Conservation (phyloP, 2,113 vertebrate species). For the Anguilla japonica region DNA sequence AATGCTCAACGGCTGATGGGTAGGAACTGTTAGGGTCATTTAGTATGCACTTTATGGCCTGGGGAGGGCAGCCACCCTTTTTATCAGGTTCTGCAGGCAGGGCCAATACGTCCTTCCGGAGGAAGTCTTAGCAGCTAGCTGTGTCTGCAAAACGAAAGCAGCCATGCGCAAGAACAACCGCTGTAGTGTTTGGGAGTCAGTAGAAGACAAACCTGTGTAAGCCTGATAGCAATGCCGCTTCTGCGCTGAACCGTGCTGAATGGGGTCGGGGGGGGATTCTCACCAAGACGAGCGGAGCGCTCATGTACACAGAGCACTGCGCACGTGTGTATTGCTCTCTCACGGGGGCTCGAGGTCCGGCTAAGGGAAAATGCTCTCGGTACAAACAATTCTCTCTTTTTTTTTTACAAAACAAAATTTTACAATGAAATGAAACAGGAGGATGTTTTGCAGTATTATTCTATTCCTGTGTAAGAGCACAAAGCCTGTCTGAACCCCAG, state of each 20-base stretch:
- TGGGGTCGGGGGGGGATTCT: constrained; percentile 43
- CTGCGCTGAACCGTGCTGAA: constrained; percentile 38
- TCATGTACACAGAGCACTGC: constrained; percentile 33
- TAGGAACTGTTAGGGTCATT: constrained; percentile 14
- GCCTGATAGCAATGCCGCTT: not conserved
- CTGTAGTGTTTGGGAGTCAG: constrained; percentile 17
- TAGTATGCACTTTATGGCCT: constrained; percentile 34
- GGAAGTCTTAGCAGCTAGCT: not conserved
- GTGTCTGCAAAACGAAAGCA: constrained; percentile 33
- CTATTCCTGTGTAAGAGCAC: too few relatives aligned
- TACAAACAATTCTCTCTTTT: too few relatives aligned
- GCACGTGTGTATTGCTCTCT: too few relatives aligned
- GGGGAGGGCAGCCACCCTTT: not conserved
- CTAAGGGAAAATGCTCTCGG: too few relatives aligned
- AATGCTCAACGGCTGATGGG: too few relatives aligned
- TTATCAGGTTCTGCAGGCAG: not conserved
- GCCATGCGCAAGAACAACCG: constrained; percentile 32
- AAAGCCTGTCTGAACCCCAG: not conserved
- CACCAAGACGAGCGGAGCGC: constrained; percentile 34
- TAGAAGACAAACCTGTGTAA: not conserved
- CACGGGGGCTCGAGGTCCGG: too few relatives aligned
- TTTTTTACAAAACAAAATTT: constrained; percentile 8
- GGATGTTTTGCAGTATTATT: not conserved
- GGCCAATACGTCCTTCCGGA: not conserved
- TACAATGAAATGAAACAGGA: too few relatives aligned